Evolutionary conservation across 2,113 vertebrate genomes (phyloP), one percentile per base, ranked within the genome.

Genomic region (Patagioenas fasciata): DNA sequence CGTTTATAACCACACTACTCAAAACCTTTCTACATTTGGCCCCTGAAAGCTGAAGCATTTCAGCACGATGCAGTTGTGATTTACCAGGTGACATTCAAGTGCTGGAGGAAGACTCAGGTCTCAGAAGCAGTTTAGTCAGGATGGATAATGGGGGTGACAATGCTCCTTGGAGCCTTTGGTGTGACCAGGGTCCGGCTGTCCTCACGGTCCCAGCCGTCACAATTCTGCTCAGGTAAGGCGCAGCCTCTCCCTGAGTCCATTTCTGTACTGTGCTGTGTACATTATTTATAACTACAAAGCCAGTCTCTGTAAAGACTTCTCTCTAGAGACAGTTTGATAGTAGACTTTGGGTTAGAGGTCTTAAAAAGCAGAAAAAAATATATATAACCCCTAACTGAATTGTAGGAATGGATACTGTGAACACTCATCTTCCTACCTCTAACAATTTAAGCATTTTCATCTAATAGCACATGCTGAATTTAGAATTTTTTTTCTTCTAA

Each of bases 261-360:
- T 90, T 95, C 50, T 90, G 71, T 83, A 19, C 66, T 88, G 64
- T 74, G 58, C 88, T 32, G 7, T 48, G 57, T 95, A 66, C 60
- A 42, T 93, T 91, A 96, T 96, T 96, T 93, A 91, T 93, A 92
- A 84, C 40, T 94, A 83, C 91, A 96, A 88, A 95, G 89, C 85
- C 38, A 6, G 48, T 87, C 53, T 93, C 89, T 88, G 81, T 44
- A 87, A 97, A 93, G 95, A 36, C 36, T 85, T 64, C 40, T 77
- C 87, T 94, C 78, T 82, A 54, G 74, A 88, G 87, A 85, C 78
- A 88, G 75, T 71, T 89, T 44, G 53, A 67, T 69, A 79, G 73
- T 69, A 87, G 70, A 77, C 85, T 89, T 94, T 83, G 34, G 84
- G 89, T 93, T 95, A 87, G 80, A 92, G 87, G 58, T 88, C 78